Base-by-base conservation (phyloP, 2,797 vertebrate genomes). In the Chelon auratus region DNA sequence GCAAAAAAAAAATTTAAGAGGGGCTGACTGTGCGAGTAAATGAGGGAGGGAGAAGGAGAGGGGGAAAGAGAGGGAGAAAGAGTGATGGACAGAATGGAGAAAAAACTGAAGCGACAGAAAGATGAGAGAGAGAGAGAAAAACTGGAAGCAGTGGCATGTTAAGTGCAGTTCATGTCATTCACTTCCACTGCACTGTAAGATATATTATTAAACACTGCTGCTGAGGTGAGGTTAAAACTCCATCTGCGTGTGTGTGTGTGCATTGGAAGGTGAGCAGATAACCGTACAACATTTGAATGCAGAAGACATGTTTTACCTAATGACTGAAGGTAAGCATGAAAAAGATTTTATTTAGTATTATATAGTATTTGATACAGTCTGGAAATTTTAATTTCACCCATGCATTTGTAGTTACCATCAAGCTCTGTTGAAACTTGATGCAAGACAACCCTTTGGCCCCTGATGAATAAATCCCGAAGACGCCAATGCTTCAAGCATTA, bases 171-270 rank as follows among this genome's bases (percentile, higher is more conserved):
- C 65, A 62, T 83, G 77, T 88, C 82, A 77, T 78, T 87, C 72
- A 68, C 65, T 70, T 87, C 67, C 69, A 76, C 73, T 5, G n/a
- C 22, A 22, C 65, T 80, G 71, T 70, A 56, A 62, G 71, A 87
- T 90, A 71, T 77, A 89, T 88, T 80, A 91, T 87, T 87, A 73
- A 90, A 82, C 62, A 62, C 40, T 65, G 75, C 45, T 50, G 72
- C 59, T 47, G 53, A 72, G 77, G 60, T 73, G 54, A 80, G 78
- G 75, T 69, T 72, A 69, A 67, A 74, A 48, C 60, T 51, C 43
- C 45, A 53, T 72, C 39, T 51, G 47, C 20, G 33, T 30, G 24
- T n/a, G 68, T 53, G 61, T 14, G 24, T 63, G 60, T 5, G 20
- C 3, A 54, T 26, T 26, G 2, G 24, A 17, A 1, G 11, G 24